Evolutionary conservation across 37 sponge, comb jelly and placozoan species (phyloP), one percentile per base, ranked within the genome.

Genomic region (Bolinopsis microptera): DNA sequence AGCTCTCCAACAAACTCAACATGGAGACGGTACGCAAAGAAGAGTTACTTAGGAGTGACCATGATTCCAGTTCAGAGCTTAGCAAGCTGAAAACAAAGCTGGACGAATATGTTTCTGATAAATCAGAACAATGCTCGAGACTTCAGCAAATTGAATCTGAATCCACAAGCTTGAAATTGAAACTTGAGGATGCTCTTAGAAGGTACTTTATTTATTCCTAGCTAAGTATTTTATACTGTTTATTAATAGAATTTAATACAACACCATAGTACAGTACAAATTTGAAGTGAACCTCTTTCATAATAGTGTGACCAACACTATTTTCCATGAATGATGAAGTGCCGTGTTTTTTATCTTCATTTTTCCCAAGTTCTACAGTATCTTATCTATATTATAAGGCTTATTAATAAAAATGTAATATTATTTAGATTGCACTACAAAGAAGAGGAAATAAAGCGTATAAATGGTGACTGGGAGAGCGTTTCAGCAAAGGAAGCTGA

Each of bases 131-230:
- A 0, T 24, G 48, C 0, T 39, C 61, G 0, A n/a, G 8, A 8
- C 30, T 86, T 21, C 34, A 5, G 25, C 27, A 28, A 26, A 28
- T 39, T 5, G 90, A 86, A 27, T 39, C 61, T 5, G 90, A 86
- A 9, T 16, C 61, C 0, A 86, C 34, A 28, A 34, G 36, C 0
- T 30, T 86, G 26, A 86, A 86, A 24, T 24, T 86, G 1, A 86
- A 86, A 40, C 61, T 86, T 3, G 90, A 86, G 90, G 90, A 86
- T 86, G 90, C 90, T 18, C 26, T 86, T 28, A 28, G 90, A 21
- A 86, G 90, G 90, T 86, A 80, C 23, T n/a, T n/a, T n/a, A n/a
- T n/a, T n/a, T n/a, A n/a, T n/a, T n/a, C n/a, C n/a, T n/a, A n/a
- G n/a, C n/a, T n/a, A n/a, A n/a, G n/a, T n/a, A n/a, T n/a, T n/a